Evolutionary conservation across 2,888 invertebrate species (phyloP).

Genomic region (Pseudoips prasinana): DNA sequence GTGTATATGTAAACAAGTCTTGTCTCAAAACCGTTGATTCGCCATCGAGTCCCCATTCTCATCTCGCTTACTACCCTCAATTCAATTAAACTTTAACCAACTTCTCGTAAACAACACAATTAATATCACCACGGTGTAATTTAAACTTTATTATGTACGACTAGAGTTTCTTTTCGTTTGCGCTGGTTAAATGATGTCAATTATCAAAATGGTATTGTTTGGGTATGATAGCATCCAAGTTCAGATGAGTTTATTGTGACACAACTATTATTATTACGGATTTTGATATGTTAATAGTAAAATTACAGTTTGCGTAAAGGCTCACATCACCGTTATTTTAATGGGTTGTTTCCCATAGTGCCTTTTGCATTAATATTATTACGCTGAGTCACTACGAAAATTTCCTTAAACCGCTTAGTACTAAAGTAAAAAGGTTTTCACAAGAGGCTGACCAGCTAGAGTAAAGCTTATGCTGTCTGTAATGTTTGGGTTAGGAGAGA

Average conservation of each 20-base stretch:
- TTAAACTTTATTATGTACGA: conserved; percentile 36
- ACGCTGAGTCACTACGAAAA: no score
- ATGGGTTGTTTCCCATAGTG: no score
- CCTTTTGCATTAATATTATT: no score
- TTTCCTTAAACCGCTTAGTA: no score
- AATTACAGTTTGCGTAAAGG: no score
- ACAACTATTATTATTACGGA: conserved; percentile 25
- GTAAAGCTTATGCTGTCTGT: no score
- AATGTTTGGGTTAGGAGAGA: no score
- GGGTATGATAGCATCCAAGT: conserved; percentile 35
- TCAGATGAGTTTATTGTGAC: conserved; percentile 41
- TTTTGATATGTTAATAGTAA: conserved; percentile 10
- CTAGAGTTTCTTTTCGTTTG: conserved; percentile 25
- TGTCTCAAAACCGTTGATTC: conserved; percentile 61
- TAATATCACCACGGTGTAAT: conserved; percentile 46
- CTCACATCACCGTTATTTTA: no score
- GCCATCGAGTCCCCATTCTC: conserved; percentile 50
- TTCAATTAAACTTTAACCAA: conserved; percentile 80
- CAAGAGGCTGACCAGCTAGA: no score
- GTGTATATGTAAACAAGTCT: conserved; percentile 52
- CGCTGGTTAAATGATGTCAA: conserved; percentile 38
- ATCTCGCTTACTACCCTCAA: conserved; percentile 51
- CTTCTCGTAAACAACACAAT: conserved; percentile 76
- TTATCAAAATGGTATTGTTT: conserved; percentile 62
- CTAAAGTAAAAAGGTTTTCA: no score